These are phyloP conservation scores for Pterocles burchelli DNA, from an alignment of 2,113 vertebrate genomes.

Conservation along the genomic window DNA sequence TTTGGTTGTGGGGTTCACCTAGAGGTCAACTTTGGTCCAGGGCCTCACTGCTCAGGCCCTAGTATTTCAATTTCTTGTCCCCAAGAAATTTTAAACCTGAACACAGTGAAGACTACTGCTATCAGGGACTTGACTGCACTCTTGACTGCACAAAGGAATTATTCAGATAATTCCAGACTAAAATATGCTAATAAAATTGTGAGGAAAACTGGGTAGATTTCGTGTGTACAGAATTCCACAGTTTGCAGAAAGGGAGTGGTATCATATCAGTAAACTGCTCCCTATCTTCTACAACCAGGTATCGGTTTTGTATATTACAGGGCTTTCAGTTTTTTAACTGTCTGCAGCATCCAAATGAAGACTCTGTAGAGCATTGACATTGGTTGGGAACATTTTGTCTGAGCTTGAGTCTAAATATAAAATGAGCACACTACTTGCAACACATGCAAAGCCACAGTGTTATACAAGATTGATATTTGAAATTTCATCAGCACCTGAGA, in stretches of 20 bases:
- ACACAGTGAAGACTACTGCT: neutral
- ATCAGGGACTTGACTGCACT: neutral
- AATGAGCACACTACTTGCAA: neutral
- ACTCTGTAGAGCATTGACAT: neutral
- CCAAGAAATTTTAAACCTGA: neutral
- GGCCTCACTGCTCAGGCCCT: no score
- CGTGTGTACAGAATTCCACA: neutral
- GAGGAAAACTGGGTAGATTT: fast-evolving
- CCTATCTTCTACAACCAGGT: fast-evolving
- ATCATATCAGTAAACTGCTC: neutral
- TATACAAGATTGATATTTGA: constrained; percentile 53
- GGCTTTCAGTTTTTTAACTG: neutral
- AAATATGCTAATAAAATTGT: neutral
- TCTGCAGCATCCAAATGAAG: neutral
- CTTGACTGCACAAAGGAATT: neutral
- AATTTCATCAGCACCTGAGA: constrained; percentile 52
- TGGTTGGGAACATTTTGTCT: neutral
- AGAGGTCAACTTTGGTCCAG: no score
- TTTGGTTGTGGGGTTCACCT: no score
- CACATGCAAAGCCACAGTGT: neutral
- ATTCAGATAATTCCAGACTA: neutral
- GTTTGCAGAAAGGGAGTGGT: neutral
- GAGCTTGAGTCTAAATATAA: neutral
- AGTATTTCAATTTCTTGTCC: neutral
- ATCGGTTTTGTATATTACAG: neutral